These are phyloP conservation scores for Pantala flavescens DNA, from an alignment of 1,140 invertebrate genomes.

Conservation along the genomic window DNA sequence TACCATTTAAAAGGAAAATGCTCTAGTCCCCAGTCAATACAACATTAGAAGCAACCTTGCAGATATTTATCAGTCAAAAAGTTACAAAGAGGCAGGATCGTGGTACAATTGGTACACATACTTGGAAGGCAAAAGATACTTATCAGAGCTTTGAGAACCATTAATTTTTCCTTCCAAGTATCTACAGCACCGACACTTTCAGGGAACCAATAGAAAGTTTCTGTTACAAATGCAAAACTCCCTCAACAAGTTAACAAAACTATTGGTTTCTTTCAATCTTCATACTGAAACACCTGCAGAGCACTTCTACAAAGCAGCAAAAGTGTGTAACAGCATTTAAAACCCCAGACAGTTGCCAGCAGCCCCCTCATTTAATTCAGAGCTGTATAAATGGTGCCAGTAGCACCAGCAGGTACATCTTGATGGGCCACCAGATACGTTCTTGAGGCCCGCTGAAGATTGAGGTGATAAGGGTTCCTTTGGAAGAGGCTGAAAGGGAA, in stretches of 20 bases:
- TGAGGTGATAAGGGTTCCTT: not conserved
- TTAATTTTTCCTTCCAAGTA: not conserved
- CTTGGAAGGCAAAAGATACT: not conserved
- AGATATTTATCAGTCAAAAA: not conserved
- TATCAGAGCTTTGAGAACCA: not conserved
- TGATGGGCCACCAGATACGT: not conserved
- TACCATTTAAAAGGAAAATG: not conserved
- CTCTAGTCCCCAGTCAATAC: not conserved
- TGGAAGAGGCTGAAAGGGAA: not conserved
- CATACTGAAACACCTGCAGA: not conserved
- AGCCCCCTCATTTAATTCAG: not conserved
- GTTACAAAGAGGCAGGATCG: not conserved
- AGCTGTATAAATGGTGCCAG: not conserved
- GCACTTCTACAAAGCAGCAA: slow-evolving; percentile 1
- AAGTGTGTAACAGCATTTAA: not conserved
- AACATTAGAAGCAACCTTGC: not conserved
- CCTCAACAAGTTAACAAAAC: not conserved
- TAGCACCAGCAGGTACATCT: not conserved
- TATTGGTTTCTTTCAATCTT: not conserved
- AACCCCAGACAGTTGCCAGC: not conserved
- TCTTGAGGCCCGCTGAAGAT: not conserved
- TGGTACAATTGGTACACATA: not conserved
- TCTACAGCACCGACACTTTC: not conserved
- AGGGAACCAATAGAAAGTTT: not conserved
- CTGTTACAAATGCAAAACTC: not conserved